Base-by-base conservation (phyloP, 2,888 invertebrate genomes). In the Stramonita haemastoma region DNA sequence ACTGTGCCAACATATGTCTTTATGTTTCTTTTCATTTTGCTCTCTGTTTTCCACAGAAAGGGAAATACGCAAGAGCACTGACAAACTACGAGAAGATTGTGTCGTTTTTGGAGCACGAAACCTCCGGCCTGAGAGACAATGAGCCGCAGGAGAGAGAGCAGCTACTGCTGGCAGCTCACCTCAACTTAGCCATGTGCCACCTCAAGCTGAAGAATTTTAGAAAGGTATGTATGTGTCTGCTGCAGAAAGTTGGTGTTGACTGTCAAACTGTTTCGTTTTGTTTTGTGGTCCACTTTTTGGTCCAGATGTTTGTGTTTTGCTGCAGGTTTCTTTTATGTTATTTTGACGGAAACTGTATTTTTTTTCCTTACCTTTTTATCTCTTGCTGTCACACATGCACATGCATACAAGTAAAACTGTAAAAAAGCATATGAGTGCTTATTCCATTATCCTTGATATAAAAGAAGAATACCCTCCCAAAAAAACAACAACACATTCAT, bases 51-150 rank as follows among this genome's bases (percentile, higher is more conserved):
- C 87, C 91, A 91, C 92, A 96, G 95, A 95, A 97, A 0, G 97
- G 97, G 90, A 98, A 98, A 95, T 97, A 97, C 93, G 96, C 96
- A 89, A 94, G 98, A 92, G 99, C 99, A 0, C 96, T 97, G 86
- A 98, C 98, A 95, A 98, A 98, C 97, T 99, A 99, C 95, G 97
- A 97, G 93, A 97, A 98, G 95, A 97, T 98, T 70, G 96, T 97
- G 17, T 96, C 97, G 0, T 97, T 97, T 92, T 95, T 98, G 90
- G 97, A 97, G 92, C 94, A 95, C 93, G 97, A 97, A 93, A 96
- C 96, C 92, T 96, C 96, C 90, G 96, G 96, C 91, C 94, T 95
- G 90, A 95, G 96, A 91, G 96, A 96, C 91, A 96, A 96, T 89
- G 93, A 95, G n/a, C 93, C 96, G 29, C 96, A 95, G 93, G 91